Evolutionary conservation across 2,113 vertebrate species (phyloP).

Genomic region (Zosterops borbonicus): DNA sequence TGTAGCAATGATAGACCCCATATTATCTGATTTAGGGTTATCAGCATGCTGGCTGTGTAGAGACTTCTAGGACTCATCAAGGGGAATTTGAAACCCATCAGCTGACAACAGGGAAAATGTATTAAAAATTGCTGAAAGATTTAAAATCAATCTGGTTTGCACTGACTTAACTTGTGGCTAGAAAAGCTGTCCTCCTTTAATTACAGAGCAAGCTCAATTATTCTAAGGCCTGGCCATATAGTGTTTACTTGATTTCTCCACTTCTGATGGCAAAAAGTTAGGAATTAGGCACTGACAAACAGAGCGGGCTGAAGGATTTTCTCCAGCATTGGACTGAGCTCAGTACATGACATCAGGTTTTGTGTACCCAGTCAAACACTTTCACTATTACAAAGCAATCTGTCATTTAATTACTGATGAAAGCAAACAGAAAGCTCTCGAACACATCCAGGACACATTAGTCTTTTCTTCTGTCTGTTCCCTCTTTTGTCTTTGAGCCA

Average conservation of each 20-base stretch:
- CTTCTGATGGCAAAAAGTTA: background rate
- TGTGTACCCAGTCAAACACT: background rate
- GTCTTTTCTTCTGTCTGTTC: background rate
- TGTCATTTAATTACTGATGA: conserved; percentile 30
- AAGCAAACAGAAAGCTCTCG: background rate
- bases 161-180: background rate
- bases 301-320: background rate
- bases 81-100: background rate
- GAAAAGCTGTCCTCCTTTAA: background rate
- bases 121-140: background rate
- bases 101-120: background rate
- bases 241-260: background rate
- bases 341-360: background rate
- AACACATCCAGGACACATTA: background rate
- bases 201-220: background rate
- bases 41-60: background rate
- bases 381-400: background rate
- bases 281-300: background rate
- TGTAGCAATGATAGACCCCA: background rate
- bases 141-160: background rate
- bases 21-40: background rate
- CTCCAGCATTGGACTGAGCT: background rate
- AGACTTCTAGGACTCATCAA: background rate
- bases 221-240: background rate
- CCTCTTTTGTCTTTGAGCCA: conserved; percentile 46